phyloP scores from a whole-genome alignment of 2,888 invertebrate species.

The Pseudococcus longispinus region DNA sequence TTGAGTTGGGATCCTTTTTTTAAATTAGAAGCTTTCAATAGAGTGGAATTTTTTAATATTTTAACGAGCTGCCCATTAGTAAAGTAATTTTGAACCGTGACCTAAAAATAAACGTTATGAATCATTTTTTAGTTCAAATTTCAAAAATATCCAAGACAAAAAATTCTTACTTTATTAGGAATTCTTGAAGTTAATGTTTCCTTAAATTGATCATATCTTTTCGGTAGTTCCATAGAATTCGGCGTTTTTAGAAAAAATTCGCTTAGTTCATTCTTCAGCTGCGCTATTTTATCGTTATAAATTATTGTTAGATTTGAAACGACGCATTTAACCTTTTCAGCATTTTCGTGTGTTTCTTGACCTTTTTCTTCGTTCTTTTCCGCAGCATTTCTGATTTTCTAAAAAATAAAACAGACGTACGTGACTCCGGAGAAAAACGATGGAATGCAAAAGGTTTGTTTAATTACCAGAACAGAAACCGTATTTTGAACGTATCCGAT shows the following conservation, averaged over 20 bases:
- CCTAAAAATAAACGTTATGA: neutral
- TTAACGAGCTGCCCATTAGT: neutral
- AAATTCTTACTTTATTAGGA: neutral
- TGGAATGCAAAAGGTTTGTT: neutral
- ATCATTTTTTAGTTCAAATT: neutral
- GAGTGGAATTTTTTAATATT: neutral
- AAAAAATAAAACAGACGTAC: neutral
- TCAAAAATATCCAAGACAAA: neutral
- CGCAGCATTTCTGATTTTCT: neutral
- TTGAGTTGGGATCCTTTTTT: slow-evolving; percentile 90
- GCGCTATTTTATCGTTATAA: neutral
- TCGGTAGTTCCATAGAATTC: neutral
- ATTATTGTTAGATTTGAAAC: neutral
- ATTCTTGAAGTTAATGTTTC: neutral
- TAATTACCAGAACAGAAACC: slow-evolving; percentile 21
- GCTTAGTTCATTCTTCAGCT: slow-evolving; percentile 2
- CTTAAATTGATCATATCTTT: slow-evolving; percentile 31
- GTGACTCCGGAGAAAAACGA: neutral
- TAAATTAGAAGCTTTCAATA: slow-evolving; percentile 76
- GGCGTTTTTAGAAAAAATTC: neutral
- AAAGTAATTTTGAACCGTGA: neutral
- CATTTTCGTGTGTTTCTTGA: neutral
- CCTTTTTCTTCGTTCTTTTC: neutral
- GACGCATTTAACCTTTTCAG: neutral
- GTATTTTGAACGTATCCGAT: neutral